A percentile compares a stretch with the other conserved stretches of the same genome.
These are phyloP conservation scores for Caenorhabditis inopinata DNA, from an alignment of 1,140 invertebrate species.

Conservation along the genomic window DNA sequence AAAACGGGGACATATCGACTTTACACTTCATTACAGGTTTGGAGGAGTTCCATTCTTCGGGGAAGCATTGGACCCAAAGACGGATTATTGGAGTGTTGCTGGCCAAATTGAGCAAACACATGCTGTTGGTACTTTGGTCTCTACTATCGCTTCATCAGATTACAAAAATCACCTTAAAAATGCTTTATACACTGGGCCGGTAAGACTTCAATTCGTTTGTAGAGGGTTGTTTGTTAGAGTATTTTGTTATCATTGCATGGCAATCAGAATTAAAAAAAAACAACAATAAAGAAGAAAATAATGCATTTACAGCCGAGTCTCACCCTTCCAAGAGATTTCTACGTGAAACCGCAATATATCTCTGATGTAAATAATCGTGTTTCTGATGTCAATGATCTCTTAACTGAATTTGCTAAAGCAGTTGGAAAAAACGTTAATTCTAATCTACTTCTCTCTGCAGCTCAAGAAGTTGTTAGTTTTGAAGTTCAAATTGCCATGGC, in stretches of 20 bases:
- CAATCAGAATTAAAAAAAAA: too few relatives aligned
- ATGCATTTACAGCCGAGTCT: conserved; percentile 44
- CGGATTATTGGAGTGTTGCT: conserved; percentile 18
- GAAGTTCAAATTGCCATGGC: conserved; percentile 53
- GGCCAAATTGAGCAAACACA: conserved; percentile 27
- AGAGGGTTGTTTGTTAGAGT: too few relatives aligned
- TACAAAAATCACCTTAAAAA: conserved; percentile 43
- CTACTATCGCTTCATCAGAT: conserved; percentile 48
- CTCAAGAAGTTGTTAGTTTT: conserved; percentile 46
- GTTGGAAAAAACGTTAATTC: background rate
- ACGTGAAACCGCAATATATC: conserved; percentile 52
- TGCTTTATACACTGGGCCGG: conserved; percentile 55
- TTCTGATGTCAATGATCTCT: background rate
- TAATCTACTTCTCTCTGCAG: conserved; percentile 15
- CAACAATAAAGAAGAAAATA: background rate
- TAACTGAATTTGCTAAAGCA: conserved; percentile 18
- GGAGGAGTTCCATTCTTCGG: conserved; percentile 39
- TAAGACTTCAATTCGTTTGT: background rate
- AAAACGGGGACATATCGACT: background rate
- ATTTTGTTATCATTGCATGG: too few relatives aligned
- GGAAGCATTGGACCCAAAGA: background rate
- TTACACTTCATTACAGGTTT: conserved; percentile 5
- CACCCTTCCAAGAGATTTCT: conserved; percentile 49
- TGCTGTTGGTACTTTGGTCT: conserved; percentile 47
- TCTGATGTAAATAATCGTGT: conserved; percentile 45